A percentile compares a stretch with the other conserved stretches of the same genome.
Conservation (phyloP, 30 jellyfish, hydroid and myxozoan species). For the Calvadosia cruxmelitensis region DNA sequence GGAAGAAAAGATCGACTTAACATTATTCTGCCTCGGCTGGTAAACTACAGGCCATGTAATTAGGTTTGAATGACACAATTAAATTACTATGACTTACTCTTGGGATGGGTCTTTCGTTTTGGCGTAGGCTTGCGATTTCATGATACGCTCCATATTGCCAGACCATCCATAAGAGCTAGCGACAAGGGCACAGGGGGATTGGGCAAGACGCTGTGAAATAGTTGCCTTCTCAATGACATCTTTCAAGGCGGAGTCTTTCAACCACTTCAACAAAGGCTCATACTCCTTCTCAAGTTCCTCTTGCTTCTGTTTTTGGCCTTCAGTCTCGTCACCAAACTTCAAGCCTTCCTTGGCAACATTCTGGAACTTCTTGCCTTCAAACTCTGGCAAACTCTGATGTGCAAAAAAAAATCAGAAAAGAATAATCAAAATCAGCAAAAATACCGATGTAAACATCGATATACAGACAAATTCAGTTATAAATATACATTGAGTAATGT, state of each 20-base stretch:
- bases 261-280: constrained; percentile 92
- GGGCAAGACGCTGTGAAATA: constrained; percentile 80
- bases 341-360: constrained; percentile 99
- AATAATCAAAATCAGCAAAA: no score
- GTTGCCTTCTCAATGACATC: constrained; percentile 89
- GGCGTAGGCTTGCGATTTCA: constrained; percentile 99
- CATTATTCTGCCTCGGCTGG: no score
- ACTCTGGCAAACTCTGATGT: constrained; percentile 83
- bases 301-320: constrained; percentile 56
- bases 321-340: constrained; percentile 84
- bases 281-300: constrained; percentile 89
- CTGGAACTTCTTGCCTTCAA: constrained; percentile 97
- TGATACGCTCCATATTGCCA: constrained; percentile 98
- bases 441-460: no score
- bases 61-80: no score
- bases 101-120: constrained; percentile 95
- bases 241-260: constrained; percentile 84
- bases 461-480: no score
- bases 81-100: constrained; percentile 39
- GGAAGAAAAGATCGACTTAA: no score
- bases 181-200: constrained; percentile 95
- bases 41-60: no score
- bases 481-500: no score
- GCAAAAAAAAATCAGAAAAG: not conserved
- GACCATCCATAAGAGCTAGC: constrained; percentile 99